phyloP scores from a whole-genome alignment of 92 coral and sea anemone genomes.

The Pocillopora meandrina region DNA sequence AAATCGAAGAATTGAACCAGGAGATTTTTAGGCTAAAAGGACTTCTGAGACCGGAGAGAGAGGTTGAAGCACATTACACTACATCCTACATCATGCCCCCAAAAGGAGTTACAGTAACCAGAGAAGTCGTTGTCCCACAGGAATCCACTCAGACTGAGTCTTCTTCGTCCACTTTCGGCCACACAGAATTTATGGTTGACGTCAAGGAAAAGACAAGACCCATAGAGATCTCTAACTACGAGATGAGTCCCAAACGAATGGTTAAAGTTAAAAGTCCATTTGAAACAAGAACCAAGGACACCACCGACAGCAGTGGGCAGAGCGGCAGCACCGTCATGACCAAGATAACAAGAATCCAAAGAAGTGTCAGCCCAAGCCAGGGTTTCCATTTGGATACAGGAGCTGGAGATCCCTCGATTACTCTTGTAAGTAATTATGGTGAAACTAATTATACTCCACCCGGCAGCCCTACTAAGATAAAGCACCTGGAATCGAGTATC shows the following conservation, averaged over 20 bases:
- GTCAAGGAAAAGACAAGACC: slow-evolving; percentile 42
- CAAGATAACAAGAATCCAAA: slow-evolving; percentile 67
- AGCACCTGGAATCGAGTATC: slow-evolving; percentile 35
- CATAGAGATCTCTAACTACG: slow-evolving; percentile 54
- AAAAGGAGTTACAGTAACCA: slow-evolving; percentile 46
- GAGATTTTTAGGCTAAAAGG: slow-evolving; percentile 79
- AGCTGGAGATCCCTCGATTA: slow-evolving; percentile 33
- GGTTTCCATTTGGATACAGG: slow-evolving; percentile 33
- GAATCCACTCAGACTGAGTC: slow-evolving; percentile 36
- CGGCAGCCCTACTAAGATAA: slow-evolving; percentile 13
- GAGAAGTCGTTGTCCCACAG: slow-evolving; percentile 59
- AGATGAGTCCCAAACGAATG: slow-evolving; percentile 70
- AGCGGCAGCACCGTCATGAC: slow-evolving; percentile 38
- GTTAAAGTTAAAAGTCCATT: slow-evolving; percentile 71
- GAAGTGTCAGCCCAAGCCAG: slow-evolving; percentile 47
- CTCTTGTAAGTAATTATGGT: slow-evolving; percentile 36
- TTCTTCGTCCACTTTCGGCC: slow-evolving; percentile 30
- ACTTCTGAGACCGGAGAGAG: slow-evolving; percentile 50
- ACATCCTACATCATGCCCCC: slow-evolving; percentile 72
- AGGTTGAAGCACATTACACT: slow-evolving; percentile 53
- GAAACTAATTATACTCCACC: slow-evolving; percentile 19
- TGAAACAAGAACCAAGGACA: slow-evolving; percentile 33
- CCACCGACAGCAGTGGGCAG: neutral
- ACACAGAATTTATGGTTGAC: slow-evolving; percentile 40
- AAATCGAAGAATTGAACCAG: slow-evolving; percentile 79